phyloP scores from a whole-genome alignment of 2,888 invertebrate species.

The Plebejus melissa region DNA sequence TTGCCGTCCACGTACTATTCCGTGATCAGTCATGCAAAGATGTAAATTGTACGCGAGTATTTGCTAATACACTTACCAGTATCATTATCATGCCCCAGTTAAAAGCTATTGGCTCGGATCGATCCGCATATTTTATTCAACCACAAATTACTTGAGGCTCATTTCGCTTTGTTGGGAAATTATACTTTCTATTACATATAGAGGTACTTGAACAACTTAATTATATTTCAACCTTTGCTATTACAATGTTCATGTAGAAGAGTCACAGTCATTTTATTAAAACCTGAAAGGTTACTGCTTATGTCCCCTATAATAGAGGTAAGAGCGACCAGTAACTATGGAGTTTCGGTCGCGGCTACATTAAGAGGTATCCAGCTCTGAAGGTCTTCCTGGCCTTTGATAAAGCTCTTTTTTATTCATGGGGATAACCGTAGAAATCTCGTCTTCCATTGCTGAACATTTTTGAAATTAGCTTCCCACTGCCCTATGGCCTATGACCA shows the following conservation, averaged over 20 bases:
- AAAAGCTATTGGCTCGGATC: conserved; percentile 57
- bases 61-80: conserved; percentile 24
- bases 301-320: too few species aligned
- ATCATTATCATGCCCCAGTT: conserved; percentile 43
- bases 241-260: background rate
- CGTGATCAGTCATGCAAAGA: conserved; percentile 14
- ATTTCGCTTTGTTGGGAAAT: conserved; percentile 1
- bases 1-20: conserved; percentile 29
- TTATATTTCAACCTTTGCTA: background rate
- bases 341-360: too few species aligned
- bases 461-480: too few species aligned
- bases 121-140: conserved; percentile 35
- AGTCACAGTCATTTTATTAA: background rate
- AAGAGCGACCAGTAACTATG: too few species aligned
- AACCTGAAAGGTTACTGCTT: too few species aligned
- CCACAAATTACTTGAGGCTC: background rate
- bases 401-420: too few species aligned
- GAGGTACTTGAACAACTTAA: background rate
- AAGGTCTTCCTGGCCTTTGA: too few species aligned
- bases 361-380: too few species aligned
- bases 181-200: background rate
- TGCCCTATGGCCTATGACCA: too few species aligned
- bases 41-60: conserved; percentile 36
- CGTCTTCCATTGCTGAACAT: too few species aligned
- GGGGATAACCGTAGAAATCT: too few species aligned